Base-by-base conservation (phyloP, 2,797 vertebrate genomes). In the Tarsius wallacei region DNA sequence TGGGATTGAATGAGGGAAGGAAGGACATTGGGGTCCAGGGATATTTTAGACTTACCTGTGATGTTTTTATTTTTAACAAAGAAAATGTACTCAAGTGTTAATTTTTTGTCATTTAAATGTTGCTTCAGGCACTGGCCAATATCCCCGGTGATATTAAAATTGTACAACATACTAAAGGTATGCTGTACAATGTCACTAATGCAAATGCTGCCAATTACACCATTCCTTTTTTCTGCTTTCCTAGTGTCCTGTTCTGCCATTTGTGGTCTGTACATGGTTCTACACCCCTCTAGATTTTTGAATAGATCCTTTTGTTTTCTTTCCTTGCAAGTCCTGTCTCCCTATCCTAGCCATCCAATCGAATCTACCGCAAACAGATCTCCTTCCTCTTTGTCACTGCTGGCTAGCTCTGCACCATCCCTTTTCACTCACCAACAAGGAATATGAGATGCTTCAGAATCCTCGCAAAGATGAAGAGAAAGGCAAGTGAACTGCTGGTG, bases 401-500 rank as follows among this genome's bases (percentile, higher is more conserved):
- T 22, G 15, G 16, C 33, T 59, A 26, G 2, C 51, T 66, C 42
- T 55, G 42, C 19, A 61, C 21, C 15, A 12, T 63, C 16, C 1
- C 3, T 21, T n/a, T 59, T 63, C 15, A 33, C 55, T 78, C 47
- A 33, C 16, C 14, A 9, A 4, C 11, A 3, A 49, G 22, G 49
- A 64, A 21, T 53, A 22, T 1, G 47, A 21, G 49, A 13, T 10
- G 11, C 1, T 0, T 42, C 8, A 21, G 33, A 12, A 5, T 1
- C 33, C 64, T 80, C 78, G 70, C 16, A 63, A 33, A 55, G n/a
- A 55, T 7, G 19, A 80, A 28, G 21, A 64, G 10, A 13, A 0
- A 3, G 63, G 64, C 4, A 6, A 21, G 47, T 13, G 7, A 66
- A 14, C 6, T 28, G 16, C n/a, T 31, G 12, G 36, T 33, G 36